Evolutionary conservation across 2,888 invertebrate genomes (phyloP), one percentile per base, ranked within the genome.

Genomic region (Oasisia sp.): DNA sequence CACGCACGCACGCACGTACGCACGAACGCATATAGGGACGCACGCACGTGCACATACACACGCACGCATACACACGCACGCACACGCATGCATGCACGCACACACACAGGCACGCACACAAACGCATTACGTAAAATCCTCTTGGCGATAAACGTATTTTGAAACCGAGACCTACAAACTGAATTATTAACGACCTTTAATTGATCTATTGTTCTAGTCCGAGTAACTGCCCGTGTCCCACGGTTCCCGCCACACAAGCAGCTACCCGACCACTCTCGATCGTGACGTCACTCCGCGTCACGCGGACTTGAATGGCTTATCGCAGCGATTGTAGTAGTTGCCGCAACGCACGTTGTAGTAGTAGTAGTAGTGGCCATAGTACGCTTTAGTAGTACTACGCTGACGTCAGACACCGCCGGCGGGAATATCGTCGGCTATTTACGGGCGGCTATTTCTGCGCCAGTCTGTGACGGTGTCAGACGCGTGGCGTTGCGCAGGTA

Each of bases 351-450:
- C 7, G 27, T 74, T 19, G 74, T 74, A 74, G 74, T 74, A n/a
- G 74, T 74, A 74, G 74, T 74, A n/a, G 74, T 74, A n/a, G 74
- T 74, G 74, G 74, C 74, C 27, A n/a, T 74, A n/a, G 74, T 74
- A 74, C 14, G 74, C n/a, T 74, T 74, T 74, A 74, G 74, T 74
- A 74, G 74, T 74, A 74, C 74, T 74, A 74, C 74, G n/a, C 74
- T 74, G 74, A 74, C 74, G 74, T 74, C 74, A 74, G 74, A 27
- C 19, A 19, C n/a, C 74, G 14, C 74, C 74, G 74, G 74, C 74
- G 74, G 27, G 74, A 19, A 19, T 74, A 74, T 19, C 27, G 74
- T 7, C 74, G 74, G 74, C 74, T 74, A 74, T 74, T 74, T 27
- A 19, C n/a, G 74, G 19, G n/a, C 27, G 74, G 27, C 74, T 74